Base-by-base conservation (phyloP, 2,113 vertebrate genomes). In the Meles meles region DNA sequence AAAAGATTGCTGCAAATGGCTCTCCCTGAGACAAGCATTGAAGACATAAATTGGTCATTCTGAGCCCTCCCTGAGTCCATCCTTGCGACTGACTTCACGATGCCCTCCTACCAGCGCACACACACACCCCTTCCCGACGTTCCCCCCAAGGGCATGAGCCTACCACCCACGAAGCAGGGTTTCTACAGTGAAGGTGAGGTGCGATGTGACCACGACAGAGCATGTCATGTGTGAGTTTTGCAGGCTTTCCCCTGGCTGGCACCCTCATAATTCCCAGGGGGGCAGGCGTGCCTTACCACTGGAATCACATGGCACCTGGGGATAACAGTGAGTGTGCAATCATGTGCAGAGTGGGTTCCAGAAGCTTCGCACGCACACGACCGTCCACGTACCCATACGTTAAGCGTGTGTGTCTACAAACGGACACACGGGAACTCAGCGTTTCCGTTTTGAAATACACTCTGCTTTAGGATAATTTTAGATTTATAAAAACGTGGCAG, bases 261-360 rank as follows among this genome's bases (percentile, higher is more conserved):
- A 21, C 29, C 27, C 1, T 9, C 25, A 31, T 6, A 72, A 37
- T 76, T 47, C 52, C 42, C 42, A 39, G 55, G 20, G 21, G 65
- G 42, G 6, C 0, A 4, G 21, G 34, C 6, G 5, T 1, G 12
- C 7, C n/a, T 13, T 5, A 13, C 34, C 27, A 63, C 49, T 37
- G 23, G 17, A 76, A 23, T 89, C 39, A 15, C 6, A 5, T 3
- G 18, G 59, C 52, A 0, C 0, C 2, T 37, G 23, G n/a, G 25
- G 21, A 72, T 0, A 81, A 42, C 10, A 34, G n/a, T 3, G 2
- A 5, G 18, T 20, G 10, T 5, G 31, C 49, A 37, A 42, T 0
- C 8, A 42, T 0, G 4, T 18, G 34, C 61, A 91, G 34, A n/a
- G 25, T 18, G 59, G 42, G 12, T 83, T 29, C 47, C 37, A 49